A percentile compares a stretch with the other conserved stretches of the same genome.
Conservation (phyloP, 2,797 vertebrate species). For the Tinamus major region DNA sequence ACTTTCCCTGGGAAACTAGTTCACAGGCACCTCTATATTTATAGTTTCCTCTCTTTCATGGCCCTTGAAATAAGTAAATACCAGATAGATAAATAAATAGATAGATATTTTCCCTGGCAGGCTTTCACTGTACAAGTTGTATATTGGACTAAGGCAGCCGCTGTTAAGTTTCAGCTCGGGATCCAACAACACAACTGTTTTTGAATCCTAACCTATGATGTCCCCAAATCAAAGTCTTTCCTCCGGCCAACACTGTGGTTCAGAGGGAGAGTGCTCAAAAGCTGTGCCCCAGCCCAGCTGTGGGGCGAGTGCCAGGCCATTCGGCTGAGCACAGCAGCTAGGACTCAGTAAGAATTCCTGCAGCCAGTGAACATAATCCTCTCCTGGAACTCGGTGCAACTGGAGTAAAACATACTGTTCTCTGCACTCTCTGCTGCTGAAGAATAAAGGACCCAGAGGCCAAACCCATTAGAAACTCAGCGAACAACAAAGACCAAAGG, state of each 20-base stretch:
- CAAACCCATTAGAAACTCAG: neutral
- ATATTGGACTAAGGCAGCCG: neutral
- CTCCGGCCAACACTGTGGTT: neutral
- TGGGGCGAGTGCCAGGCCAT: neutral
- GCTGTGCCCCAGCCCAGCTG: neutral
- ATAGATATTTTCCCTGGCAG: neutral
- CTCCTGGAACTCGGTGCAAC: neutral
- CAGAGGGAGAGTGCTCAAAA: neutral
- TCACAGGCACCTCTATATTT: neutral
- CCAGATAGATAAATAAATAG: neutral
- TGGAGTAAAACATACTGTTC: neutral
- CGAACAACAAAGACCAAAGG: neutral
- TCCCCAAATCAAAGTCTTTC: neutral
- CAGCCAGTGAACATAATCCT: neutral
- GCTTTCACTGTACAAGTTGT: slow-evolving; percentile 16
- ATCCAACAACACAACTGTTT: neutral
- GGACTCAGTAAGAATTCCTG: neutral
- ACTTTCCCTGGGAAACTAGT: neutral
- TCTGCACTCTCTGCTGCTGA: neutral
- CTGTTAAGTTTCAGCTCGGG: slow-evolving; percentile 10
- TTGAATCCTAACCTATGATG: neutral
- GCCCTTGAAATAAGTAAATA: slow-evolving; percentile 11
- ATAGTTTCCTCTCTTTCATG: neutral
- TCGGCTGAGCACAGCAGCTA: neutral
- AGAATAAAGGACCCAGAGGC: neutral